Percentiles rank a stretch among this genome's conserved stretches.
These are phyloP conservation scores for Lytechinus pictus DNA, from an alignment of 35 echinoderm and acorn worm genomes.

Conservation along the genomic window DNA sequence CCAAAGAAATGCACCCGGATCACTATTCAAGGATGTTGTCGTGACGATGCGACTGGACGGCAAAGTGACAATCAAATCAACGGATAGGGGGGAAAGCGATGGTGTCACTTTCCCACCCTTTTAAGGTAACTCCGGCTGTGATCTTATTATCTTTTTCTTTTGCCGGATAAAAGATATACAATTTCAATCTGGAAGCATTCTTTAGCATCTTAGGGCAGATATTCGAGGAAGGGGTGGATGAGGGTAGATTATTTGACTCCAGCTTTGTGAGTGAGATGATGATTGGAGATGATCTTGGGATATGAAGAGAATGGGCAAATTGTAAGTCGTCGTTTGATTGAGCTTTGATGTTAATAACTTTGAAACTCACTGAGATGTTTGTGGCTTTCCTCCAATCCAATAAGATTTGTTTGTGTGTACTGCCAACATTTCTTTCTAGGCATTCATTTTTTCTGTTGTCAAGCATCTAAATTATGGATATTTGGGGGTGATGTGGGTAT, in stretches of 20 bases:
- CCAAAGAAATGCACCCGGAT: constrained; percentile 17
- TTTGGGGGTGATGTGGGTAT: background rate
- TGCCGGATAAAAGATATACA: constrained; percentile 34
- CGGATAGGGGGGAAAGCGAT: background rate
- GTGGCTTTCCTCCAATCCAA: background rate
- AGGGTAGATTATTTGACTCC: background rate
- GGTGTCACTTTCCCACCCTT: constrained; percentile 37
- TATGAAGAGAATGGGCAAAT: background rate
- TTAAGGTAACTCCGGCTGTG: background rate
- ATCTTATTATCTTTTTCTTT: constrained; percentile 3
- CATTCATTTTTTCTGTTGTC: background rate
- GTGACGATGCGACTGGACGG: background rate
- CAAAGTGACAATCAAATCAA: constrained; percentile 24
- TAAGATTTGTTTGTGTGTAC: background rate
- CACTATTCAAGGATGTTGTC: constrained; percentile 33
- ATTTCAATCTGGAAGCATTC: constrained; percentile 16
- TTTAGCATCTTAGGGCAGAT: background rate
- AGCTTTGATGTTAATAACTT: background rate
- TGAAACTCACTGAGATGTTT: background rate
- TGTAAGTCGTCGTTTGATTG: background rate
- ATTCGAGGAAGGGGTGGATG: background rate
- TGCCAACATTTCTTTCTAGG: background rate
- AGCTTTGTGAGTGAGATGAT: background rate
- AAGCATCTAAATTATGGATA: background rate
- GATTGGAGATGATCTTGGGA: background rate